A percentile compares a stretch with the other conserved stretches of the same genome.
Conservation (phyloP, 2,888 invertebrate genomes). For the Papilio protenor region DNA sequence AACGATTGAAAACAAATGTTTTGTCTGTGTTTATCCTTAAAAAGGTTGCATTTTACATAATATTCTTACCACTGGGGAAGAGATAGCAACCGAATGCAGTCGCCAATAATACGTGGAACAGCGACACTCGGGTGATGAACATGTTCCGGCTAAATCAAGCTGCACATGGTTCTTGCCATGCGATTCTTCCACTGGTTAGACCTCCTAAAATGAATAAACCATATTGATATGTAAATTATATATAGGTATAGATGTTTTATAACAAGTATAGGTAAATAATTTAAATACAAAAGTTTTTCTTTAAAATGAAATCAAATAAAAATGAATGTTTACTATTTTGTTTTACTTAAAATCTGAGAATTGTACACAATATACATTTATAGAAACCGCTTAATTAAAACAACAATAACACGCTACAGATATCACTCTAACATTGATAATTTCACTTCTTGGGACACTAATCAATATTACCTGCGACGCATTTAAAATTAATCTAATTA, state of each 20-base stretch:
- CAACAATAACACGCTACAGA: neutral
- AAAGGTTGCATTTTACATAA: neutral
- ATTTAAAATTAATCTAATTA: constrained; percentile 43
- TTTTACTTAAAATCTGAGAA: too few species aligned
- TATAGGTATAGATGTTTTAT: neutral
- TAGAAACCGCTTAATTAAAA: neutral
- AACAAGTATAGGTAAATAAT: too few species aligned
- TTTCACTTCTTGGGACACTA: neutral
- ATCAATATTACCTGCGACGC: constrained; percentile 46
- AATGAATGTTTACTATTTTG: too few species aligned
- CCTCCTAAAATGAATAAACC: constrained; percentile 40
- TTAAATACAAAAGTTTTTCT: too few species aligned
- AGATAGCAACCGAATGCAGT: constrained; percentile 77
- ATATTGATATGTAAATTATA: neutral
- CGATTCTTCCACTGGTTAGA: constrained; percentile 53
- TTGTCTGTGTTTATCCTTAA: neutral
- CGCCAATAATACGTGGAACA: constrained; percentile 61
- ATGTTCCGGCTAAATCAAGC: constrained; percentile 58
- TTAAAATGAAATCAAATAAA: too few species aligned
- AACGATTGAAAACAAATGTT: neutral
- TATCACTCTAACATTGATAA: neutral
- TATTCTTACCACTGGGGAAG: constrained; percentile 80
- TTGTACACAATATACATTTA: neutral
- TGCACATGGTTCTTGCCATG: constrained; percentile 27
- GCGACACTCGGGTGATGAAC: constrained; percentile 59